Conservation (phyloP, 2,888 invertebrate species). For the Seira ritae region DNA sequence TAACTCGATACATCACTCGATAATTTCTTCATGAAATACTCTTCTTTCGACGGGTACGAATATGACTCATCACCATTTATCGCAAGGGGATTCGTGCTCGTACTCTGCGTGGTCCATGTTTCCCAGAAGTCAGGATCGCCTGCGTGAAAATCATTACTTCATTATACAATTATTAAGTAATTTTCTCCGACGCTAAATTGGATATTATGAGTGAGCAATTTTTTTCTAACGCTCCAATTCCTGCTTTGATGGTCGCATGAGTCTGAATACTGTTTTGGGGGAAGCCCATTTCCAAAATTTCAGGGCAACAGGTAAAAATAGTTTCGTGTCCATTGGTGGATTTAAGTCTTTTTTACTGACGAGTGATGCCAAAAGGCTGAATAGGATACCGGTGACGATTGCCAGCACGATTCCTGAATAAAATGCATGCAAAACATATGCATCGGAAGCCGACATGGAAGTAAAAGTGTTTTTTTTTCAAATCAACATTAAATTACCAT, state of each 20-base stretch:
- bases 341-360: conserved; percentile 43
- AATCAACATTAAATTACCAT: conserved; percentile 48
- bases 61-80: background rate
- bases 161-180: no score
- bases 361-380: conserved; percentile 57
- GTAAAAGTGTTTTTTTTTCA: background rate
- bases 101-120: conserved; percentile 35
- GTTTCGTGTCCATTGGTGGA: conserved; percentile 64
- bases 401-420: conserved; percentile 44
- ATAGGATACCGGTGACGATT: conserved; percentile 58
- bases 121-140: conserved; percentile 54
- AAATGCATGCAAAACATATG: background rate
- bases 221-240: conserved; percentile 51
- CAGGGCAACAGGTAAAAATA: conserved; percentile 69
- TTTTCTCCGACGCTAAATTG: no score
- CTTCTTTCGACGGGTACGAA: conserved; percentile 16
- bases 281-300: conserved; percentile 64
- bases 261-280: conserved; percentile 57
- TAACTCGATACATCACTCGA: background rate
- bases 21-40: conserved; percentile 34
- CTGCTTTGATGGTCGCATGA: conserved; percentile 61
- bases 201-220: no score
- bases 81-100: conserved; percentile 37
- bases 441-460: background rate
- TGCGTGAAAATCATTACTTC: background rate